Base-by-base conservation (phyloP, 2,888 invertebrate genomes). In the Sesia apiformis region DNA sequence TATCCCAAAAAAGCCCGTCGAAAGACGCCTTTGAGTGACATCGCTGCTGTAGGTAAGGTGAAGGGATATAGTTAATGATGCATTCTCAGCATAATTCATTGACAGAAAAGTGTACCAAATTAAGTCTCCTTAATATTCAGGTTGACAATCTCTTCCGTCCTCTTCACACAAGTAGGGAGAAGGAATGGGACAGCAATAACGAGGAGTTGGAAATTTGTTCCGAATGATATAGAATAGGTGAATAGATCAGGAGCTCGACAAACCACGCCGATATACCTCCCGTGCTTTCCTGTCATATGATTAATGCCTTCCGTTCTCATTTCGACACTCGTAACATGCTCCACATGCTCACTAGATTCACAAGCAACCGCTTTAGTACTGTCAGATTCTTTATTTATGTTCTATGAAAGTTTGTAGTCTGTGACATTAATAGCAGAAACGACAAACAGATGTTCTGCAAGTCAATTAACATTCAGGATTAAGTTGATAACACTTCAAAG, bases 41-140 rank as follows among this genome's bases (percentile, higher is more conserved):
- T 70, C 88, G 66, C 69, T 71, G 88, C 83, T 82, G 88, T 88
- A 88, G 88, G 88, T 87, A 81, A 78, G 74, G 76, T 78, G 74
- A 77, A 76, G 78, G 77, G 80, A 46, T 76, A 74, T 61, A 61
- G 72, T 74, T 86, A 86, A 86, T 86, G 84, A 81, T 75, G 74
- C 75, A 78, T 83, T 81, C 77, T 72, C 71, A 64, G 69, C 76
- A 73, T 78, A 71, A 78, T 76, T 76, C 69, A 64, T 55, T 49
- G 38, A 49, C 52, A 50, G 53, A 23, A 46, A 4, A 38, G 23
- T 52, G 41, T 41, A 52, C 52, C 38, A 40, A 39, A 39, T 51
- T 51, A 51, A 39, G 51, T 7, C 42, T 42, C 38, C 38, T 51
- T 51, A 38, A 51, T 23, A 51, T 7, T 42, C 42, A 42, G 39